Evolutionary conservation across 2,113 vertebrate species (phyloP).

Genomic region (Gasterosteus nipponicus): DNA sequence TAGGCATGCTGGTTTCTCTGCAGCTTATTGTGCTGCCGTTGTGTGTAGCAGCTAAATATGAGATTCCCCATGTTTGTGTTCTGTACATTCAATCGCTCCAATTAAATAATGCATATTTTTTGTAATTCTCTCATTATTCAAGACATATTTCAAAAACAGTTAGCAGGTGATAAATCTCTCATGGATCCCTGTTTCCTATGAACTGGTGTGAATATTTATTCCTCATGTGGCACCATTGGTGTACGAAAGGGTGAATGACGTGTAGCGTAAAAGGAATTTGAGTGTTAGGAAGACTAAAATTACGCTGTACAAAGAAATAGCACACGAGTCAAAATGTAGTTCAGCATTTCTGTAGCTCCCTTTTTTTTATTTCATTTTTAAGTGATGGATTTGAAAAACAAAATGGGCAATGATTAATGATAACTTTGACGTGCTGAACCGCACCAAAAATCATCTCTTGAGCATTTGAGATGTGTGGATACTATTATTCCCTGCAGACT

Average conservation of each 20-base stretch:
- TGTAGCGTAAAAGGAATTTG: not conserved
- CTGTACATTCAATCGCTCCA: not conserved
- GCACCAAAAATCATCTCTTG: not conserved
- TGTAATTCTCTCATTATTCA: not conserved
- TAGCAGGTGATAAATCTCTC: not conserved
- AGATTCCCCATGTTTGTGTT: not conserved
- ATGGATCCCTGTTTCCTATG: not conserved
- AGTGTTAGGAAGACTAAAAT: not conserved
- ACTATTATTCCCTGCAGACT: too few species aligned
- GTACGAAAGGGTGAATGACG: not conserved
- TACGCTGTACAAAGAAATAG: not conserved
- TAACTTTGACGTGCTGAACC: not conserved
- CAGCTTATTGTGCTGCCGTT: not conserved
- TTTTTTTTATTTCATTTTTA: not conserved
- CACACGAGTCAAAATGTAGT: not conserved
- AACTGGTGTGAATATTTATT: not conserved
- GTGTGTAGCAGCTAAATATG: not conserved
- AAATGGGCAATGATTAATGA: not conserved
- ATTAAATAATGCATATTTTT: not conserved
- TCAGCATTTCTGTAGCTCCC: not conserved
- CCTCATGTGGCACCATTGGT: not conserved
- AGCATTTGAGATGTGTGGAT: not conserved
- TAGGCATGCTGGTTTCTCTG: not conserved
- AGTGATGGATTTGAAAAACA: not conserved
- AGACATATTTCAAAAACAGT: not conserved